Conservation (phyloP, 1,140 invertebrate genomes). For the Goniozus legneri region DNA sequence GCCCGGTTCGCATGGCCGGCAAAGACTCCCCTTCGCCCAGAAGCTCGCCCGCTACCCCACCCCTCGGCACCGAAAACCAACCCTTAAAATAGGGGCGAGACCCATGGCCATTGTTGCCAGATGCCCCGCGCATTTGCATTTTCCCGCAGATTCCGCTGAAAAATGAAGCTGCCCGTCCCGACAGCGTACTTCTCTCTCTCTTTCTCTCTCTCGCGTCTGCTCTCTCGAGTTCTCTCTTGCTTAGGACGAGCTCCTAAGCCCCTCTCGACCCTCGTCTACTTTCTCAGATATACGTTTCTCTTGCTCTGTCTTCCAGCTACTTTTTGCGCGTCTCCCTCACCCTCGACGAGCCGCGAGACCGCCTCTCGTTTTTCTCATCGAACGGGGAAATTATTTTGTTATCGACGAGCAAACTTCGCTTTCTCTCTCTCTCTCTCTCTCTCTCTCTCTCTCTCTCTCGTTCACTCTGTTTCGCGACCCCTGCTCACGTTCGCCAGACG, state of each 20-base stretch:
- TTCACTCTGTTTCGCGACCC: no score
- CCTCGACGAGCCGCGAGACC: no score
- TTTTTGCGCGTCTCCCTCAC: no score
- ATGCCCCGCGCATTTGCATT: slow-evolving; percentile 56
- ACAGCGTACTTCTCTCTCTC: no score
- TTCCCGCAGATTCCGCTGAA: slow-evolving; percentile 46
- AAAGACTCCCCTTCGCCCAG: slow-evolving; percentile 29
- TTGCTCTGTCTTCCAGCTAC: neutral
- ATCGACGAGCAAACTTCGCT: slow-evolving; percentile 1
- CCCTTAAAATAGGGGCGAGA: slow-evolving; percentile 55
- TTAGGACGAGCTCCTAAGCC: slow-evolving; percentile 22
- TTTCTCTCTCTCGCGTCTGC: no score
- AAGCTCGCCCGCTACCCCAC: slow-evolving; percentile 12
- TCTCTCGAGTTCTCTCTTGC: slow-evolving; percentile 15
- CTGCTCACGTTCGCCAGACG: no score
- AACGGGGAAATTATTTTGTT: slow-evolving; percentile 6
- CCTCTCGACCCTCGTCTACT: slow-evolving; percentile 3
- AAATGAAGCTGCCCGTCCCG: slow-evolving; percentile 33
- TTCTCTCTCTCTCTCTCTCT: neutral
- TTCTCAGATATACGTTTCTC: neutral
- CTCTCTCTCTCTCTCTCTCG: no score
- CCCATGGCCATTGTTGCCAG: slow-evolving; percentile 56
- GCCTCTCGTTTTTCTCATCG: no score
- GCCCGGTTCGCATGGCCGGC: slow-evolving; percentile 55
- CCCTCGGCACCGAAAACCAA: slow-evolving; percentile 42